Conservation (phyloP, 2,797 vertebrate genomes). For the Epinephelus awoara region DNA sequence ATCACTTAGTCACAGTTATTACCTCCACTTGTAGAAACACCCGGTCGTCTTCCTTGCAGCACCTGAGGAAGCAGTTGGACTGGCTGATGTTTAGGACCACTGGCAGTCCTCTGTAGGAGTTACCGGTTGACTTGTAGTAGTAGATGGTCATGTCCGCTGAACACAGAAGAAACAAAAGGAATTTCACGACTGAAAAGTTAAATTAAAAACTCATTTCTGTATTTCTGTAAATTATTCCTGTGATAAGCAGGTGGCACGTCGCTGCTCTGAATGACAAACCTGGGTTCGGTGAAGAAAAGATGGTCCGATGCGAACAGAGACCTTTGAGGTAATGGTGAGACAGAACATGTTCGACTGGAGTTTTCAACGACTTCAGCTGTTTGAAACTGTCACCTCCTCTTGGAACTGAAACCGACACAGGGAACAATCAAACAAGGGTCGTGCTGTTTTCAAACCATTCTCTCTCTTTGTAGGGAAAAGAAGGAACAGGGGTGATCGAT, state of each 20-base stretch:
- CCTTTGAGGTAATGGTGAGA: slow-evolving; percentile 60
- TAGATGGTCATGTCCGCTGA: slow-evolving; percentile 86
- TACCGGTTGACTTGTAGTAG: slow-evolving; percentile 69
- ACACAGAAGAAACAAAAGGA: slow-evolving; percentile 2
- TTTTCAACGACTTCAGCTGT: slow-evolving; percentile 9
- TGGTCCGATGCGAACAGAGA: slow-evolving; percentile 25
- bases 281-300: slow-evolving; percentile 68
- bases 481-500: background rate
- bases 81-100: slow-evolving; percentile 85
- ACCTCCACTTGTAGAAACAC: slow-evolving; percentile 79
- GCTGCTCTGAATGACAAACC: slow-evolving; percentile 58
- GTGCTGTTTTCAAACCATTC: background rate
- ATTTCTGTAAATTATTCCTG: background rate
- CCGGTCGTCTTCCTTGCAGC: slow-evolving; percentile 52
- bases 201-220: background rate
- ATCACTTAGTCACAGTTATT: slow-evolving; percentile 8
- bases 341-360: slow-evolving; percentile 54
- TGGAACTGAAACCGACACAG: slow-evolving; percentile 62
- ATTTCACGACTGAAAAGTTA: background rate
- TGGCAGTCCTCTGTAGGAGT: slow-evolving; percentile 65
- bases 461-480: background rate
- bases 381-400: slow-evolving; percentile 63
- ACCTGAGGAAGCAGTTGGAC: slow-evolving; percentile 82
- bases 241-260: too few species aligned
- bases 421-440: background rate